Conservation (phyloP, 2,888 invertebrate species). For the Muscina levida region DNA sequence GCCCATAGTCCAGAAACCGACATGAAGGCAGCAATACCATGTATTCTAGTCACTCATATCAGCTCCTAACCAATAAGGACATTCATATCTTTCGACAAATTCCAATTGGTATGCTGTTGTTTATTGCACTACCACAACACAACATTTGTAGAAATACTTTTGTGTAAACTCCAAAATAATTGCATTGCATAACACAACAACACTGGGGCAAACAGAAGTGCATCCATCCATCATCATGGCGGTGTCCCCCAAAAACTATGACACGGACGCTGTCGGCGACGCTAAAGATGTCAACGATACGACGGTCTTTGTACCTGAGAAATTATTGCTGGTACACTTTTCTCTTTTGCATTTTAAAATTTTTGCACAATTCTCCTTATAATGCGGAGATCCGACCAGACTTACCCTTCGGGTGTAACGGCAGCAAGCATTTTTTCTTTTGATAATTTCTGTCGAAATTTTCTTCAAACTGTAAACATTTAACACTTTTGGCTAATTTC, state of each 20-base stretch:
- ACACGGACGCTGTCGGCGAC: not conserved
- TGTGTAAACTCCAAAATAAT: conserved; percentile 35
- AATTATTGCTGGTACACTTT: not conserved
- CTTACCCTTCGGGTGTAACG: conserved; percentile 51
- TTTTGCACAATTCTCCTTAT: not conserved
- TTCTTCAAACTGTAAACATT: no score
- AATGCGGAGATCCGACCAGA: not conserved
- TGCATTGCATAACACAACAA: conserved; percentile 56
- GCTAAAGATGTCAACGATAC: not conserved
- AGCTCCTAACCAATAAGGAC: conserved; percentile 17
- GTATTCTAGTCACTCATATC: no score
- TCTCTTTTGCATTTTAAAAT: not conserved
- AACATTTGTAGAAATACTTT: conserved; percentile 15
- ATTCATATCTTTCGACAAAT: conserved; percentile 4
- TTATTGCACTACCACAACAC: no score
- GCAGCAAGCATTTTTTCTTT: conserved; percentile 46
- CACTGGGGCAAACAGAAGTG: not conserved
- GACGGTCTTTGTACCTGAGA: conserved; percentile 22
- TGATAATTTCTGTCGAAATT: conserved; percentile 12
- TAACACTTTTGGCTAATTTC: no score
- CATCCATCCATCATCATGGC: conserved; percentile 18
- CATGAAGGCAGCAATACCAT: no score
- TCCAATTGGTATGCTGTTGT: no score
- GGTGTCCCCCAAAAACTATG: conserved; percentile 1
- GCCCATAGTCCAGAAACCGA: no score